phyloP scores from a whole-genome alignment of 2,113 vertebrate species.

The Panthera leo region DNA sequence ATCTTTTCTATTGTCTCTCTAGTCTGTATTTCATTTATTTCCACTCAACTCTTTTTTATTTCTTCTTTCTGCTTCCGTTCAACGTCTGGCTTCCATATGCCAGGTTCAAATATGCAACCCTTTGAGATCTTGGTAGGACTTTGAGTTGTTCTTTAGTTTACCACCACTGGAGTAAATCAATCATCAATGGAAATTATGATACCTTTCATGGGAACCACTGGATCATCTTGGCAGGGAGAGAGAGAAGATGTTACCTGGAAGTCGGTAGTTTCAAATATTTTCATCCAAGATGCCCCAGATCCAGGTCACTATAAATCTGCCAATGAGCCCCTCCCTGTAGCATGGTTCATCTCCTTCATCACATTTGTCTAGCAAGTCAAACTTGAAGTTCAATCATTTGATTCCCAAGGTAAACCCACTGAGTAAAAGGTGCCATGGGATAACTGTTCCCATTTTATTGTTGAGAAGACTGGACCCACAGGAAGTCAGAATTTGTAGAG shows the following conservation, averaged over 20 bases:
- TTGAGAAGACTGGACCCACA: background rate
- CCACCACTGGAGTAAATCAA: background rate
- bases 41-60: background rate
- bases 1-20: background rate
- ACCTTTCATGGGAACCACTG: background rate
- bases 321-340: background rate
- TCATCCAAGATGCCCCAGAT: background rate
- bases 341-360: background rate
- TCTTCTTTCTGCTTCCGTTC: background rate
- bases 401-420: background rate
- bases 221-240: background rate
- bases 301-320: background rate
- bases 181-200: background rate
- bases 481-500: background rate
- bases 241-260: background rate
- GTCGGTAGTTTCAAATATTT: background rate
- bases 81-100: background rate
- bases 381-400: background rate
- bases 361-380: background rate
- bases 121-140: background rate
- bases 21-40: background rate
- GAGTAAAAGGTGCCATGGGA: background rate
- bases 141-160: background rate
- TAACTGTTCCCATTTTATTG: background rate
- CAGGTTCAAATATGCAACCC: background rate